These are phyloP conservation scores for Cephalopholis sonnerati DNA, from an alignment of 2,113 vertebrate genomes.

Conservation along the genomic window DNA sequence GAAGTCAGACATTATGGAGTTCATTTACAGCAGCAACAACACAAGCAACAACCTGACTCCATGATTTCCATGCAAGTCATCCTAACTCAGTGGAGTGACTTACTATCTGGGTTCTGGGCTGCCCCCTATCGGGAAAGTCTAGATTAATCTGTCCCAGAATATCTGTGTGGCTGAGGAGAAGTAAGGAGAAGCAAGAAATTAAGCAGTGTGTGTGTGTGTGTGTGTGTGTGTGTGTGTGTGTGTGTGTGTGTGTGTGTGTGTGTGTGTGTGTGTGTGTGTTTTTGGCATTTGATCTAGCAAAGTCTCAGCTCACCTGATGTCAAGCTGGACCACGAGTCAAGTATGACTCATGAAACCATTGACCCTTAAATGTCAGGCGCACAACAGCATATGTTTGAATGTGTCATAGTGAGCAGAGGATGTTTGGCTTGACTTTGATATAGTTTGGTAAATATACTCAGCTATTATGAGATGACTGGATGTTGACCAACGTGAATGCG, in stretches of 20 bases:
- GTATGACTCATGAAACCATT: background rate
- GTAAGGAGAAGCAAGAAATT: background rate
- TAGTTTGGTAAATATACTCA: background rate
- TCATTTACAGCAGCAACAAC: background rate
- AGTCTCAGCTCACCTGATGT: background rate
- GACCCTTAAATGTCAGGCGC: background rate
- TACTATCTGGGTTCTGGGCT: slow-evolving; percentile 3
- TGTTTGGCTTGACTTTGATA: background rate
- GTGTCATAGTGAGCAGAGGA: background rate
- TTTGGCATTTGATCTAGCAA: background rate
- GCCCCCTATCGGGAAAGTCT: slow-evolving; percentile 16
- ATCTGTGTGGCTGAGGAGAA: background rate
- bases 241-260: too few relatives aligned
- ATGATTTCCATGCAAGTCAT: slow-evolving; percentile 2
- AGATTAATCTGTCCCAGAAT: background rate
- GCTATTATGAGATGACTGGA: background rate
- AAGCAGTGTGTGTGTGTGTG: background rate
- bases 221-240: too few relatives aligned
- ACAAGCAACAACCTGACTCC: background rate
- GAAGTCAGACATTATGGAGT: background rate
- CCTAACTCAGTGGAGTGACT: background rate
- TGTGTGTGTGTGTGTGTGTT: too few relatives aligned
- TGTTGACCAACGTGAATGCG: background rate
- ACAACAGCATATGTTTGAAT: background rate
- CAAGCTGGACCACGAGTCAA: background rate